These are phyloP conservation scores for Microcebus griseorufus DNA, from an alignment of 2,113 vertebrate species.

Conservation along the genomic window DNA sequence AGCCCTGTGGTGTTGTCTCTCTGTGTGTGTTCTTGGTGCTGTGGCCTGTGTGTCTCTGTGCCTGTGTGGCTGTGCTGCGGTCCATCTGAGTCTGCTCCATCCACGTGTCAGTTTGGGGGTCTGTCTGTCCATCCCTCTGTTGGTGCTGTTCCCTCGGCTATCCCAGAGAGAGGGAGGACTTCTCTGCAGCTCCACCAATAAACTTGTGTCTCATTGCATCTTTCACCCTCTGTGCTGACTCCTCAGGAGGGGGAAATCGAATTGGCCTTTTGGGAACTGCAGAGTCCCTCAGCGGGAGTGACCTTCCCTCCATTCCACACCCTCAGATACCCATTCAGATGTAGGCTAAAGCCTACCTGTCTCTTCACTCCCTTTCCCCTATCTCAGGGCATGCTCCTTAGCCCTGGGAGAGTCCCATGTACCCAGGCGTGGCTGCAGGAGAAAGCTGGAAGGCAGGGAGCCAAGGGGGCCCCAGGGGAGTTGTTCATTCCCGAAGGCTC, in stretches of 20 bases:
- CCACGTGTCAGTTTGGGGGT: not conserved
- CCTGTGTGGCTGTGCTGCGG: slow-evolving; percentile 63
- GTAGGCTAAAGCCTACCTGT: not conserved
- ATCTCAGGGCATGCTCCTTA: not conserved
- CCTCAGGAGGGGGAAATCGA: not conserved
- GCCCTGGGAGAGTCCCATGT: not conserved
- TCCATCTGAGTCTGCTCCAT: slow-evolving; percentile 46
- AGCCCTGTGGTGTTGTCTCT: slow-evolving; percentile 56
- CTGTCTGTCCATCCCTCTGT: slow-evolving; percentile 65
- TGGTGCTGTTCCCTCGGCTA: slow-evolving; percentile 73
- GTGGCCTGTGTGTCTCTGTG: slow-evolving; percentile 69
- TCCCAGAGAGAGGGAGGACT: slow-evolving; percentile 56
- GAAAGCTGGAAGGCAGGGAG: not conserved
- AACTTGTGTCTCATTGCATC: slow-evolving; percentile 54
- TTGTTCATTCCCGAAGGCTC: not conserved
- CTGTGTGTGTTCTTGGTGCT: slow-evolving; percentile 66
- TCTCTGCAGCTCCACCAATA: slow-evolving; percentile 65
- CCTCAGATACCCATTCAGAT: not conserved
- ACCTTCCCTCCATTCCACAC: not conserved
- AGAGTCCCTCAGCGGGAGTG: not conserved
- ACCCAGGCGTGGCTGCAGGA: not conserved
- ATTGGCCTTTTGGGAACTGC: not conserved
- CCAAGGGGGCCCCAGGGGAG: too few relatives aligned
- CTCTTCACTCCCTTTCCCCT: too few relatives aligned
- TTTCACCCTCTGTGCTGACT: not conserved